Evolutionary conservation across 2,888 invertebrate genomes (phyloP).

Genomic region (Disparrhopalites patrizii): DNA sequence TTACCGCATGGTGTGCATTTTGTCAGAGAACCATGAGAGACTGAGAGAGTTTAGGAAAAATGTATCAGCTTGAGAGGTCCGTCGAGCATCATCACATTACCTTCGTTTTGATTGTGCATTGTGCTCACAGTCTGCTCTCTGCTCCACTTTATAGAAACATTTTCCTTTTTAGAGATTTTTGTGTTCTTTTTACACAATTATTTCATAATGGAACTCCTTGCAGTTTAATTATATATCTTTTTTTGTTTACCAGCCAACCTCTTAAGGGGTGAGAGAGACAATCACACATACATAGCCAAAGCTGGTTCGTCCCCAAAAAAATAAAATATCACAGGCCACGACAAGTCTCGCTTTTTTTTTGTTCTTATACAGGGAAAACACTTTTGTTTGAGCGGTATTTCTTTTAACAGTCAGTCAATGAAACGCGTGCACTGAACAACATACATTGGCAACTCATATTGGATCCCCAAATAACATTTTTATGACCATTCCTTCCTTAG

Average conservation of each 20-base stretch:
- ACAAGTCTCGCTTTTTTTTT: too few relatives aligned
- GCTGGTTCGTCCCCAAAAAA: slow-evolving; percentile 1
- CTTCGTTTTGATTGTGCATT: too few relatives aligned
- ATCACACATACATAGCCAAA: background rate
- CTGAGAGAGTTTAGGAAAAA: too few relatives aligned
- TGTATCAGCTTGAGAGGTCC: background rate
- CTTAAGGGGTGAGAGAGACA: background rate
- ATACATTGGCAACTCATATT: background rate
- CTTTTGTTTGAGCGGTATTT: background rate
- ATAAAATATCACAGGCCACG: slow-evolving; percentile 5
- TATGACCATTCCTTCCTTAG: background rate
- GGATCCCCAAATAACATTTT: slow-evolving; percentile 2
- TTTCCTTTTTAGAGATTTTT: background rate
- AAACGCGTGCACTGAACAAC: slow-evolving; percentile 1
- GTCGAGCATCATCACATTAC: slow-evolving; percentile 1
- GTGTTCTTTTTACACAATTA: background rate
- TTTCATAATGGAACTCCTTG: background rate
- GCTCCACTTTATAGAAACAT: slow-evolving; percentile 1
- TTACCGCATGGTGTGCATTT: too few relatives aligned
- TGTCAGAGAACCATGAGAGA: too few relatives aligned
- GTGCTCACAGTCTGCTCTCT: slow-evolving; percentile 1
- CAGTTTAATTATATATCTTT: too few relatives aligned
- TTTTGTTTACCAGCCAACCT: too few relatives aligned
- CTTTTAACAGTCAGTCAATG: background rate
- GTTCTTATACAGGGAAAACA: background rate